Conservation (phyloP, 2,113 vertebrate species). For the Solea senegalensis region DNA sequence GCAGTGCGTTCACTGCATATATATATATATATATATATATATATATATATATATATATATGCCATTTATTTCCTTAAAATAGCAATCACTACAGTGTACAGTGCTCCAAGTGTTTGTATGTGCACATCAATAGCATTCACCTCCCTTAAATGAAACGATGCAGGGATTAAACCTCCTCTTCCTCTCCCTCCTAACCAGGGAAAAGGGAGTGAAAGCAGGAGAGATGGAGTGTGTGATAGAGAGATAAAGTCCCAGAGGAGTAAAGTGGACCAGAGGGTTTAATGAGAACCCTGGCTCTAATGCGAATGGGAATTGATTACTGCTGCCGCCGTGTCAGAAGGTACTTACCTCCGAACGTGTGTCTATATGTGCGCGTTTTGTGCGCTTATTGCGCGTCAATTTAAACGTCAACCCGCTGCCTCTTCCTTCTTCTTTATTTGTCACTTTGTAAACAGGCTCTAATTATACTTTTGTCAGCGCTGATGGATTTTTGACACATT, state of each 20-base stretch:
- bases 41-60: too few relatives aligned
- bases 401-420: constrained; percentile 20
- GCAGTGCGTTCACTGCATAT: constrained; percentile 6
- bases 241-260: constrained; percentile 36
- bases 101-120: constrained; percentile 6
- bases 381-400: constrained; percentile 19
- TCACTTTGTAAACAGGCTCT: constrained; percentile 27
- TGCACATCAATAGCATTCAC: constrained; percentile 31
- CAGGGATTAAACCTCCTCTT: constrained; percentile 15
- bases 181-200: constrained; percentile 11
- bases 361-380: constrained; percentile 28
- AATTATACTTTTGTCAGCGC: constrained; percentile 32
- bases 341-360: constrained; percentile 40
- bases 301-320: constrained; percentile 70
- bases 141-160: constrained; percentile 17
- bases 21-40: neutral
- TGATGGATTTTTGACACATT: constrained; percentile 40
- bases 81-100: neutral
- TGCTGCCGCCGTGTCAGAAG: constrained; percentile 32
- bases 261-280: constrained; percentile 27
- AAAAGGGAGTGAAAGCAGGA: constrained; percentile 9
- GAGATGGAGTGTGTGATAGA: constrained; percentile 41
- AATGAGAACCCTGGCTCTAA: constrained; percentile 55
- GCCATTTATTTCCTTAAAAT: constrained; percentile 32
- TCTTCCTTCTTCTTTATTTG: constrained; percentile 31